Evolutionary conservation across 2,888 invertebrate genomes (phyloP).

Genomic region (Cryptosula pallasiana): DNA sequence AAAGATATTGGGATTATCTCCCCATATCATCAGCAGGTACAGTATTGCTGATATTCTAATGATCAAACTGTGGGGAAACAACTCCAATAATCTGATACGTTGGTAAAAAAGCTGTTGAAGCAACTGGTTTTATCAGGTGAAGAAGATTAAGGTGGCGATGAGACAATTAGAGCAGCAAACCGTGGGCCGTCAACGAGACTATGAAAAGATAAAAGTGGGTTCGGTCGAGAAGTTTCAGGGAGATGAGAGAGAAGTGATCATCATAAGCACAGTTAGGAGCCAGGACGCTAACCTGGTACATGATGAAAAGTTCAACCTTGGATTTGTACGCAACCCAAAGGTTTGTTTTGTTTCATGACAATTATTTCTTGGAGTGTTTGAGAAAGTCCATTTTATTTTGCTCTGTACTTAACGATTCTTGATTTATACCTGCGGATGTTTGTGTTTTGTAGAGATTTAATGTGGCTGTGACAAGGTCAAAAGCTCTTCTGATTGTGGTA

Average conservation of each 20-base stretch:
- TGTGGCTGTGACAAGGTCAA: slow-evolving; percentile 43
- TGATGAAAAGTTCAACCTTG: slow-evolving; percentile 39
- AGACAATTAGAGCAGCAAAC: slow-evolving; percentile 25
- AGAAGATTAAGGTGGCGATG: slow-evolving; percentile 35
- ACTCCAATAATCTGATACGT: no score
- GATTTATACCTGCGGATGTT: neutral
- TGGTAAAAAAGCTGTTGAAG: no score
- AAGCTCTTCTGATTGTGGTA: slow-evolving; percentile 41
- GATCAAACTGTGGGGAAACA: no score
- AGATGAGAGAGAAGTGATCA: slow-evolving; percentile 42
- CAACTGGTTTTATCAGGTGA: slow-evolving; percentile 34
- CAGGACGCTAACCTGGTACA: slow-evolving; percentile 36
- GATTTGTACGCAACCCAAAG: slow-evolving; percentile 45
- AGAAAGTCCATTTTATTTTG: no score
- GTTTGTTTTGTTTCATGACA: no score
- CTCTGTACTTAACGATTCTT: no score
- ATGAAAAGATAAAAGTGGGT: slow-evolving; percentile 36
- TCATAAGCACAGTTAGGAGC: slow-evolving; percentile 46
- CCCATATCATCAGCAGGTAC: slow-evolving; percentile 46
- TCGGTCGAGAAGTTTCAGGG: slow-evolving; percentile 49
- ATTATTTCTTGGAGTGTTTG: no score
- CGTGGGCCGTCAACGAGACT: neutral
- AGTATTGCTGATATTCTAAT: no score
- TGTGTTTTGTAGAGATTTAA: slow-evolving; percentile 39
- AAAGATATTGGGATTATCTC: slow-evolving; percentile 42